Percentiles rank a stretch among this genome's conserved stretches.
These are phyloP conservation scores for Cebus imitator DNA, from an alignment of 2,113 vertebrate genomes.

Conservation along the genomic window DNA sequence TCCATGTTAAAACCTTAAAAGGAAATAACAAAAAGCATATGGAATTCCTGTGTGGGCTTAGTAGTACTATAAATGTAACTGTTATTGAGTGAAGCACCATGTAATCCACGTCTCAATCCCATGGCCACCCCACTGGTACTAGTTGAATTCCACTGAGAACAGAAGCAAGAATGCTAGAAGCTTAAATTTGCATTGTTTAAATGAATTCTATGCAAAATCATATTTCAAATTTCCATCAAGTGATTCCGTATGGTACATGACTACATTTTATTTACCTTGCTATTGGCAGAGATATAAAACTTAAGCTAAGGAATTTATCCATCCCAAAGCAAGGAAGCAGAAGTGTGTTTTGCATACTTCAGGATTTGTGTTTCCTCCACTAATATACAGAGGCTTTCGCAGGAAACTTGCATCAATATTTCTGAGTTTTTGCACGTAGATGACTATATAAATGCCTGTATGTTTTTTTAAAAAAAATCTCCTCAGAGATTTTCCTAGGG, in stretches of 20 bases:
- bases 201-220: constrained; percentile 79
- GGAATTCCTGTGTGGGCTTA: constrained; percentile 48
- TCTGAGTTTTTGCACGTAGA: constrained; percentile 65
- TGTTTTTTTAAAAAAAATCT: neutral
- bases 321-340: neutral
- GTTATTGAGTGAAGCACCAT: constrained; percentile 58
- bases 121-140: neutral
- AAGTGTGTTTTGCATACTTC: constrained; percentile 44
- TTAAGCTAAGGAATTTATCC: constrained; percentile 54
- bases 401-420: constrained; percentile 57
- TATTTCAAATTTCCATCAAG: constrained; percentile 74
- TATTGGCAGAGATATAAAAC: constrained; percentile 34
- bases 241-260: constrained; percentile 57
- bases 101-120: constrained; percentile 22
- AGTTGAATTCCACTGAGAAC: neutral
- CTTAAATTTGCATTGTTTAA: constrained; percentile 75
- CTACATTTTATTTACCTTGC: constrained; percentile 39
- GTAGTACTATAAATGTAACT: constrained; percentile 31
- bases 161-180: constrained; percentile 16
- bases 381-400: constrained; percentile 35
- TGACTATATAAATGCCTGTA: constrained; percentile 60
- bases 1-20: constrained; percentile 66
- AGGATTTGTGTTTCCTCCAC: constrained; percentile 39
- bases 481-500: constrained; percentile 56
- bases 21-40: constrained; percentile 48